Evolutionary conservation across 2,797 vertebrate genomes (phyloP), one percentile per base, ranked within the genome.

Genomic region (Channallabes apus): DNA sequence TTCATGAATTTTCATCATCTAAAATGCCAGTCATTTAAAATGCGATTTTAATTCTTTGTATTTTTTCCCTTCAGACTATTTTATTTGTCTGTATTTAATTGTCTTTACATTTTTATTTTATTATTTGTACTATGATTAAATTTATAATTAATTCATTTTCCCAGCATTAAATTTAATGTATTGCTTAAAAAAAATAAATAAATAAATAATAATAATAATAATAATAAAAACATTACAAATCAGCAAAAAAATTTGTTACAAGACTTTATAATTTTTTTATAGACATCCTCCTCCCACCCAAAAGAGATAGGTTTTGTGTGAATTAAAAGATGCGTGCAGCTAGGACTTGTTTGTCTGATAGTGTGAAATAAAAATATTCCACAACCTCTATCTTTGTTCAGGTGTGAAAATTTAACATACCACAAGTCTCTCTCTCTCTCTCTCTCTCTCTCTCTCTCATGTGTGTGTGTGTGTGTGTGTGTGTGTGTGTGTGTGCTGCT

Each of bases 361-460:
- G 87, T 88, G 88, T 87, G 84, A 88, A 84, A 88, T 84, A 86
- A 86, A 69, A 56, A 56, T 35, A 4, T 59, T 65, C 3, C 68
- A 59, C 61, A 64, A 24, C 35, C 12, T 27, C 17, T 29, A 61
- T 68, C 71, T 78, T 41, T 84, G 87, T 82, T 87, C 77, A 82
- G 68, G 68, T 90, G 88, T 87, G 41, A 90, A 82, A 2, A 27
- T 4, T 17, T 51, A 84, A 73, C 80, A 71, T 65, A 68, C 32
- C 24, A 29, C 32, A 71, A 71, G 67, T 68, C 11, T 81, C n/a
- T 61, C 38, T 38, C 51, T 54, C 11, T 51, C 46, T 51, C 46
- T 51, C 46, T 51, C 46, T 51, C 46, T 51, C 46, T 51, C 46
- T 51, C 46, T 51, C 46, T 51, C 46, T 9, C 6, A 20, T 38